These are phyloP conservation scores for Eledona agricola DNA, from an alignment of 2,888 invertebrate species.

Conservation along the genomic window DNA sequence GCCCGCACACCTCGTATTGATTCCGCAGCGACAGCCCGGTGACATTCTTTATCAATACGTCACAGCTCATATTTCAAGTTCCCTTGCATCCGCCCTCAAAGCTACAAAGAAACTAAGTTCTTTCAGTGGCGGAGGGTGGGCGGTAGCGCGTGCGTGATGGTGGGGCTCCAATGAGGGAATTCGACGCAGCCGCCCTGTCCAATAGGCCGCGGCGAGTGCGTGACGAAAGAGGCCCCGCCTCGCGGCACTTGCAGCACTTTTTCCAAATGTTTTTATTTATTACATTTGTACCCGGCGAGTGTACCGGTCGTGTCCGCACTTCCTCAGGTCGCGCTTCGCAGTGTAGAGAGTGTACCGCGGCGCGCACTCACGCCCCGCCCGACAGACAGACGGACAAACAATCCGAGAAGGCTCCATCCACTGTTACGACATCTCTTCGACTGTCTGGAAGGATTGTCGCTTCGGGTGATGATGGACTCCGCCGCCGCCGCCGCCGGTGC, in stretches of 20 bases:
- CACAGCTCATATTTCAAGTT: constrained; percentile 65
- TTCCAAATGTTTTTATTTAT: constrained; percentile 73
- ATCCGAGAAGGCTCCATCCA: constrained; percentile 56
- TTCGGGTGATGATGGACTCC: constrained; percentile 31
- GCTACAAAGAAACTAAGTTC: constrained; percentile 70
- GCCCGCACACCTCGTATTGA: constrained; percentile 62
- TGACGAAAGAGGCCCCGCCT: constrained; percentile 56
- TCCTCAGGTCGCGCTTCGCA: constrained; percentile 46
- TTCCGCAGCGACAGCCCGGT: constrained; percentile 72
- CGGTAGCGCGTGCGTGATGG: constrained; percentile 44
- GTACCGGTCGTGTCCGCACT: constrained; percentile 68
- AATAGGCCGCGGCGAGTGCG: constrained; percentile 68
- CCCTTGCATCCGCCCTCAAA: constrained; percentile 64
- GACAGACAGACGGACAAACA: constrained; percentile 62
- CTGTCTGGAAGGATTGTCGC: constrained; percentile 50
- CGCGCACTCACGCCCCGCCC: constrained; percentile 58
- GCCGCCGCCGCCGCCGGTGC: no score
- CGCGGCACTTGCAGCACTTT: constrained; percentile 64
- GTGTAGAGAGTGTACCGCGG: constrained; percentile 50
- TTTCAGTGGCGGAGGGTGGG: constrained; percentile 61
- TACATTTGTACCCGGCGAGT: constrained; percentile 75
- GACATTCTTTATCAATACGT: constrained; percentile 73
- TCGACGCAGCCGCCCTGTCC: constrained; percentile 57
- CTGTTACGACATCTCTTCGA: constrained; percentile 62
- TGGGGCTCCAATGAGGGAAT: constrained; percentile 56